Evolutionary conservation across 1,140 invertebrate species (phyloP).

Genomic region (Leptinotarsa undecemlineata): DNA sequence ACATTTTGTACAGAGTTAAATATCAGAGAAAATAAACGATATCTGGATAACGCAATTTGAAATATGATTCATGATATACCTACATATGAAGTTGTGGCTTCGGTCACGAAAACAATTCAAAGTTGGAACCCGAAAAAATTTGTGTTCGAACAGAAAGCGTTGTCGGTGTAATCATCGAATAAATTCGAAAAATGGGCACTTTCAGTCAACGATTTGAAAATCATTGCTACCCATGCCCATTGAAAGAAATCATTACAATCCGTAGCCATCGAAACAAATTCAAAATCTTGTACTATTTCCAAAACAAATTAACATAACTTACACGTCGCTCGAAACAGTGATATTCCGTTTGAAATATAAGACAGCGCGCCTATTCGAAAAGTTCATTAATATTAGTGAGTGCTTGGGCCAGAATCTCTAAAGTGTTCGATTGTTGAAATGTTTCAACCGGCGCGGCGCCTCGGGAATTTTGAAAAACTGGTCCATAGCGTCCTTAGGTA

Average conservation of each 20-base stretch:
- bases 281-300: conserved; percentile 3
- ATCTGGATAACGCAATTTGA: no score
- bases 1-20: no score
- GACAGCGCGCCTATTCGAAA: not conserved
- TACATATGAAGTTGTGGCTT: not conserved
- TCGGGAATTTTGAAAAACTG: not conserved
- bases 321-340: not conserved
- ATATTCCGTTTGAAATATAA: not conserved
- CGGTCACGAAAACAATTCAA: not conserved
- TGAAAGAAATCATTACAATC: not conserved
- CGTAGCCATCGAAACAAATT: not conserved
- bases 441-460: not conserved
- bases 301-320: conserved; percentile 6
- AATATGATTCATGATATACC: no score
- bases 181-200: not conserved
- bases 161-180: not conserved
- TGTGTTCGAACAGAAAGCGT: not conserved
- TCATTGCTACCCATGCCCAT: not conserved
- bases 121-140: not conserved
- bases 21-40: no score
- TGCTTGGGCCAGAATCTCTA: not conserved
- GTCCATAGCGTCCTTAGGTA: not conserved
- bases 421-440: not conserved
- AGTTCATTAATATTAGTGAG: not conserved
- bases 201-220: not conserved